These are phyloP conservation scores for Isoperla grammatica DNA, from an alignment of 2,888 invertebrate species.

Conservation along the genomic window DNA sequence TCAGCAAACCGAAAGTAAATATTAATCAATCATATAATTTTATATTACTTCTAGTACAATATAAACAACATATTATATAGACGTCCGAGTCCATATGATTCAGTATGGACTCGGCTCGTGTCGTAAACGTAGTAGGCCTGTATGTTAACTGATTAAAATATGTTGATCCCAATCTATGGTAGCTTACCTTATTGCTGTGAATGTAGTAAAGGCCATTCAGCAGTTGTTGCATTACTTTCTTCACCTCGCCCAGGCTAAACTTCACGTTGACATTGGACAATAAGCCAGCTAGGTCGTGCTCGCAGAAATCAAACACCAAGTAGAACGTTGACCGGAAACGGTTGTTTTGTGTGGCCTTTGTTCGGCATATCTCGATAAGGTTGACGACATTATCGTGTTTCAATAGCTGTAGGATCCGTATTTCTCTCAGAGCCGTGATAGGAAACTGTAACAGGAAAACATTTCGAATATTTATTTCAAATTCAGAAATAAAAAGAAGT, in stretches of 20 bases:
- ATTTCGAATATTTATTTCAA: not conserved
- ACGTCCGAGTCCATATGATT: too few relatives aligned
- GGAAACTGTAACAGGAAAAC: conserved; percentile 68
- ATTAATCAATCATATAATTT: too few relatives aligned
- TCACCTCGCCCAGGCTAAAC: conserved; percentile 94
- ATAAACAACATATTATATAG: too few relatives aligned
- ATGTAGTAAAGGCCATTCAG: conserved; percentile 91
- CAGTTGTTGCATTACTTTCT: conserved; percentile 85
- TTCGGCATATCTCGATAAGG: conserved; percentile 93
- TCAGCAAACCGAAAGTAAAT: too few relatives aligned
- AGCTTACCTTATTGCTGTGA: conserved; percentile 59
- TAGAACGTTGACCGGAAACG: conserved; percentile 85
- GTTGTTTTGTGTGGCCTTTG: conserved; percentile 67
- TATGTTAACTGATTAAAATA: too few relatives aligned
- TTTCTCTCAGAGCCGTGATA: conserved; percentile 95
- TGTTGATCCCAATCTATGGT: too few relatives aligned
- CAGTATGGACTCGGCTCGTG: too few relatives aligned
- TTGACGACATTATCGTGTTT: conserved; percentile 98
- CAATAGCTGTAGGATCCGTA: conserved; percentile 87
- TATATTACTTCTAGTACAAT: too few relatives aligned
- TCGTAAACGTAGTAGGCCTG: too few relatives aligned
- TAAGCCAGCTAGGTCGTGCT: conserved; percentile 95
- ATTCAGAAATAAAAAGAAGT: too few relatives aligned
- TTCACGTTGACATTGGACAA: conserved; percentile 93
- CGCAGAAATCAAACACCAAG: conserved; percentile 96